Evolutionary conservation across 2,888 invertebrate genomes (phyloP), one percentile per base, ranked within the genome.

Genomic region (Halocaridina rubra): DNA sequence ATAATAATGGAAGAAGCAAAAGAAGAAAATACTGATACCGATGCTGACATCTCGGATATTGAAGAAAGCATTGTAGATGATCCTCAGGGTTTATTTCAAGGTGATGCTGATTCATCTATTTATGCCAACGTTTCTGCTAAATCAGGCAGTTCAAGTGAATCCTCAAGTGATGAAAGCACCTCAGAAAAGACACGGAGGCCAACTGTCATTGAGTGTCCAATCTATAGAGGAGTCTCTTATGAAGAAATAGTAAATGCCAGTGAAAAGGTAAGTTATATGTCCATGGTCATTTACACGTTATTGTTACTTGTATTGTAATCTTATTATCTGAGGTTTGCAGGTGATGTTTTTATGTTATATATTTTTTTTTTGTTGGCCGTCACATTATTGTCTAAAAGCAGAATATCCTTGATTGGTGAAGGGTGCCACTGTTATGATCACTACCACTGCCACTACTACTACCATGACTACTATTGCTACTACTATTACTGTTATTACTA

Each of bases 351-450:
- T 33, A 39, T 7, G 19, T 77, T 32, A 22, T 77, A 64, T 46
- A 53, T 3, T 53, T 53, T 53, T 53, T 64, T 39, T 13, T 78
- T 67, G 67, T 46, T 27, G 32, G 72, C 30, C 33, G 61, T 80
- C 72, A 80, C 80, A 72, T 57, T 80, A 80, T 57, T 78, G 53
- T 82, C 76, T 57, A 53, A 61, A 81, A 76, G 33, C 81, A 76
- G 81, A 75, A 81, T 81, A 59, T 81, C 75, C 53, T 22, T 24
- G 33, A 72, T 32, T 72, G 80, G 80, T 80, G 71, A 71, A 80
- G 80, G 72, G 59, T 30, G 59, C 57, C n/a, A 71, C 10, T 24
- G 24, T 29, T 39, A n/a, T 67, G n/a, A 27, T 69, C 69, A n/a
- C n/a, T 69, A 29, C 69, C 30, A 69, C 69, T 30, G 16, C 69